These are phyloP conservation scores for Acanthopleura granulata DNA, from an alignment of 2,888 invertebrate species.

Conservation along the genomic window DNA sequence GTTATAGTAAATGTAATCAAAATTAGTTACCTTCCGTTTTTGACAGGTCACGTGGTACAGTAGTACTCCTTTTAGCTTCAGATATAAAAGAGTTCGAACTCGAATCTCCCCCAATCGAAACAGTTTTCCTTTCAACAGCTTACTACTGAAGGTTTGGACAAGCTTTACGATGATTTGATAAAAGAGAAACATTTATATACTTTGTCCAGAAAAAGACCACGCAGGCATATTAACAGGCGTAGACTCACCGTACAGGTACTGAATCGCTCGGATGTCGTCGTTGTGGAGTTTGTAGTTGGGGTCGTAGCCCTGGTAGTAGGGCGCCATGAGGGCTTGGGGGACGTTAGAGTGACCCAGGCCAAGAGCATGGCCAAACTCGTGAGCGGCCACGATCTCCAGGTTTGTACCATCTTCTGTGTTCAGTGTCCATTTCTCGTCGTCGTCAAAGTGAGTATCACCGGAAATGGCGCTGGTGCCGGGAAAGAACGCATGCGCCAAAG, in stretches of 20 bases:
- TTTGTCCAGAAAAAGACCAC: background rate
- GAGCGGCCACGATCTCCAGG: constrained; percentile 65
- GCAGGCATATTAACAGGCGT: no score
- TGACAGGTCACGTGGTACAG: no score
- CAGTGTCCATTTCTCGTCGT: constrained; percentile 65
- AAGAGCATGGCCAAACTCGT: constrained; percentile 68
- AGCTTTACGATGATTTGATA: no score
- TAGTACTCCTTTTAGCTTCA: no score
- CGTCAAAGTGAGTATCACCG: constrained; percentile 68
- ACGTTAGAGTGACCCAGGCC: constrained; percentile 66
- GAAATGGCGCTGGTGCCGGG: constrained; percentile 55
- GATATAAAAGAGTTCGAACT: no score
- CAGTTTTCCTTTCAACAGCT: no score
- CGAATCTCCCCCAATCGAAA: no score
- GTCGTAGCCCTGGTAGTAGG: constrained; percentile 64
- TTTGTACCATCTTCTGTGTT: constrained; percentile 49
- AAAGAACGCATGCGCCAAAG: constrained; percentile 67
- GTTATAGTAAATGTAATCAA: no score
- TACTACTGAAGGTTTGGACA: no score
- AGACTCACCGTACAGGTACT: constrained; percentile 60
- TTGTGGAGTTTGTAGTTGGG: constrained; percentile 56
- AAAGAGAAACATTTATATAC: background rate
- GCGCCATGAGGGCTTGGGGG: constrained; percentile 64
- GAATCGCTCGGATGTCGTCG: constrained; percentile 64
- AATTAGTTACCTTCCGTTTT: no score